phyloP scores from a whole-genome alignment of 2,113 vertebrate species.

The Microcebus murinus region DNA sequence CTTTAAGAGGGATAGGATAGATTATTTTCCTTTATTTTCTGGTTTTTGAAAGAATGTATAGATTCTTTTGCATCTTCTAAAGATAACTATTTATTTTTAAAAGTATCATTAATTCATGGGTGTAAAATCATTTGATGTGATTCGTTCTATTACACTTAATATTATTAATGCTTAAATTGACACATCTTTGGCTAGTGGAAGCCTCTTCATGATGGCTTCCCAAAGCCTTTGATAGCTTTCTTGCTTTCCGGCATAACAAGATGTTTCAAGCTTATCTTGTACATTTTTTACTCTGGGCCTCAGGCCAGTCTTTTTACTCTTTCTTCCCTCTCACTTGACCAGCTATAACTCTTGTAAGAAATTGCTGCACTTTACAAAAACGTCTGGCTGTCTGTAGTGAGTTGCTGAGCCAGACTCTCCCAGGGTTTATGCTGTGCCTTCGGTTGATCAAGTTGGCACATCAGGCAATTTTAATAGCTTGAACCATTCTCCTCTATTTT shows the following conservation, averaged over 20 bases:
- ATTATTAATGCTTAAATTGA: conserved; percentile 8
- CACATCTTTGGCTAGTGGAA: neutral
- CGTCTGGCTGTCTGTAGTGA: neutral
- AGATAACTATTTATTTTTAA: neutral
- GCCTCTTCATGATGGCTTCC: neutral
- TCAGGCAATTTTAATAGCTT: neutral
- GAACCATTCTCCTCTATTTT: conserved; percentile 2
- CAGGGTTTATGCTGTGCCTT: neutral
- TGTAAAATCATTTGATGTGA: conserved; percentile 22
- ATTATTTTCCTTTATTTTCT: neutral
- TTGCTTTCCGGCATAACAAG: neutral
- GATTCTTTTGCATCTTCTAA: neutral
- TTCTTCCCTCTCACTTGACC: neutral
- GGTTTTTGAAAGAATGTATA: conserved; percentile 34
- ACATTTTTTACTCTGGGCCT: neutral
- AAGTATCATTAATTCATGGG: neutral
- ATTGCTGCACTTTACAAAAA: neutral
- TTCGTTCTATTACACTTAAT: neutral
- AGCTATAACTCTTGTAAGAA: neutral
- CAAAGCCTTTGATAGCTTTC: neutral
- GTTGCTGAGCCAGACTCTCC: neutral
- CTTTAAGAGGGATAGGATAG: conserved; percentile 25
- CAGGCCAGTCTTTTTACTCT: neutral
- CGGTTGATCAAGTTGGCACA: neutral
- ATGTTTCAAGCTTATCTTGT: conserved; percentile 13